Evolutionary conservation across 1,140 invertebrate species (phyloP).

Genomic region (Scaptomyza hsui): DNA sequence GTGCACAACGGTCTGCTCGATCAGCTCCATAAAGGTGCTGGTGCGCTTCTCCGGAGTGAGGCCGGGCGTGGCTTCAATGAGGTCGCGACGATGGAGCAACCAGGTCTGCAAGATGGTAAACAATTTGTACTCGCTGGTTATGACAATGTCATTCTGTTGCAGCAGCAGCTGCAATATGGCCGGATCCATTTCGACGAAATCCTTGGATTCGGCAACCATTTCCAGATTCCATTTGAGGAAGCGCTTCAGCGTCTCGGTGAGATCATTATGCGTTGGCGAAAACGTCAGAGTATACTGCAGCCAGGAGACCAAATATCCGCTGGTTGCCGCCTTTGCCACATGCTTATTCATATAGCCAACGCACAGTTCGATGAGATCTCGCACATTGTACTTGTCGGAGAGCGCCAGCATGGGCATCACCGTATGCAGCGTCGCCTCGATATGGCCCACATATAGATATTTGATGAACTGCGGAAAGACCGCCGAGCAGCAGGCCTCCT

Average conservation of each 20-base stretch:
- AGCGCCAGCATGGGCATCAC: slow-evolving; percentile 94
- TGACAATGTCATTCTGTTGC: slow-evolving; percentile 93
- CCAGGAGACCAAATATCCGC: slow-evolving; percentile 94
- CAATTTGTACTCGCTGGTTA: slow-evolving; percentile 94
- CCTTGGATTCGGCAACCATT: slow-evolving; percentile 90
- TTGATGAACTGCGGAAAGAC: slow-evolving; percentile 95
- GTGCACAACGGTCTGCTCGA: slow-evolving; percentile 90
- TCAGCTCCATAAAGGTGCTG: slow-evolving; percentile 86
- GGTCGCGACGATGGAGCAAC: slow-evolving; percentile 88
- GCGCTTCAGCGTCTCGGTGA: slow-evolving; percentile 89
- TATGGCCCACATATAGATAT: slow-evolving; percentile 97
- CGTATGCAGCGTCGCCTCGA: slow-evolving; percentile 91
- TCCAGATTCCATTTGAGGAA: slow-evolving; percentile 97
- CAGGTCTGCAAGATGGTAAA: slow-evolving; percentile 91
- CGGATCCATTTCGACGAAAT: slow-evolving; percentile 93
- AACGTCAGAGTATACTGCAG: slow-evolving; percentile 94
- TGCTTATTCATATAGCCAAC: slow-evolving; percentile 94
- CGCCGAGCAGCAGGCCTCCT: slow-evolving; percentile 91
- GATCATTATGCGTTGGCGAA: slow-evolving; percentile 88
- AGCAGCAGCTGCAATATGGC: slow-evolving; percentile 91
- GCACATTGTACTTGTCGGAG: slow-evolving; percentile 97
- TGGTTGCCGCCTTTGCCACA: slow-evolving; percentile 91
- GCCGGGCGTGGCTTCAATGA: slow-evolving; percentile 84
- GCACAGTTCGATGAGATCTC: slow-evolving; percentile 93
- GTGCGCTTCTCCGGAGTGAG: slow-evolving; percentile 69